Evolutionary conservation across 2,113 vertebrate species (phyloP).

Genomic region (Pipra filicauda): DNA sequence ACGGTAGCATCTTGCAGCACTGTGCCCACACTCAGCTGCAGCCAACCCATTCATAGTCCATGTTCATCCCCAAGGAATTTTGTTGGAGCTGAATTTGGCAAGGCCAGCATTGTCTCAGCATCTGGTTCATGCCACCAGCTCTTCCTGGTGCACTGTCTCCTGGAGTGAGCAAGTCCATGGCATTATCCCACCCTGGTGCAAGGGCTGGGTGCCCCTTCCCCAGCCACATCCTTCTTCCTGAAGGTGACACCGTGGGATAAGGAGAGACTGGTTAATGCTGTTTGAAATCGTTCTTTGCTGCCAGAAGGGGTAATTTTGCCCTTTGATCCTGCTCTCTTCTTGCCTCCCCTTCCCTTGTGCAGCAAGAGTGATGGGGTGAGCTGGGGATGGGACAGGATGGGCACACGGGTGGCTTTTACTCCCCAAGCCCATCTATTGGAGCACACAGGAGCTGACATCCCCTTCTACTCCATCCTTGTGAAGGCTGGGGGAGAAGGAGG

Average conservation of each 20-base stretch:
- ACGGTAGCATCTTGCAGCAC: background rate
- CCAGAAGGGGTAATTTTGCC: background rate
- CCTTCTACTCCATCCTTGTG: background rate
- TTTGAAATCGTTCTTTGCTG: background rate
- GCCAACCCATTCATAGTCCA: accelerated
- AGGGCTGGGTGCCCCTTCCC: background rate
- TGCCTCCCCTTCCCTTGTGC: background rate
- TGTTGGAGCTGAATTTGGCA: background rate
- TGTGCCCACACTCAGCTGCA: background rate
- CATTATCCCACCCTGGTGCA: background rate
- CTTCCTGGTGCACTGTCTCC: background rate
- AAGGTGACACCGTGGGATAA: background rate
- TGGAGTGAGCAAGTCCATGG: background rate
- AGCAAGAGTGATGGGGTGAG: accelerated
- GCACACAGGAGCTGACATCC: background rate
- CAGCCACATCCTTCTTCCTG: accelerated
- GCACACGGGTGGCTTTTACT: accelerated
- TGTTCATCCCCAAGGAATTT: background rate
- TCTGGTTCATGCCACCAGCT: background rate
- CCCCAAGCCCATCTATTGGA: accelerated
- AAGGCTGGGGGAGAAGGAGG: background rate
- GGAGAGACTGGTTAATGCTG: background rate
- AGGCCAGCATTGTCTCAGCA: accelerated
- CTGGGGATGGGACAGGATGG: background rate
- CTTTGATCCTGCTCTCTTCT: background rate